Conservation (phyloP, 2,888 invertebrate species). For the Campaea margaritaria region DNA sequence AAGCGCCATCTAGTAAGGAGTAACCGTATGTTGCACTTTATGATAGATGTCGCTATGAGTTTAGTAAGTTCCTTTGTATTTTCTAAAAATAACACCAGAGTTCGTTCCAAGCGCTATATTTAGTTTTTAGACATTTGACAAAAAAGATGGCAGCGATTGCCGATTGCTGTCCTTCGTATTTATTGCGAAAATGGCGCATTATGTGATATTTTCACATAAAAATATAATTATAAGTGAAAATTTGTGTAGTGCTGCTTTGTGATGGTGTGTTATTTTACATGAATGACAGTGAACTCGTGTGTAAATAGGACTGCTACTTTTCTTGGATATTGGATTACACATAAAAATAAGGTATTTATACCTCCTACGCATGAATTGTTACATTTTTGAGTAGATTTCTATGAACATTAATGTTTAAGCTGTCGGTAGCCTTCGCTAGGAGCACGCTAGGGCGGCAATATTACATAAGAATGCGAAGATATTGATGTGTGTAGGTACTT, state of each 20-base stretch:
- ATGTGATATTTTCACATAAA: constrained; percentile 82
- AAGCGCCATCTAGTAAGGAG: constrained; percentile 53
- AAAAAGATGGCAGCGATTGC: constrained; percentile 85
- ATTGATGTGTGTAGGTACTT: constrained; percentile 40
- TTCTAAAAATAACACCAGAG: constrained; percentile 85
- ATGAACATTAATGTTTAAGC: constrained; percentile 35
- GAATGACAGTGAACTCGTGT: constrained; percentile 80
- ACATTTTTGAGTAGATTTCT: constrained; percentile 45
- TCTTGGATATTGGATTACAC: constrained; percentile 85
- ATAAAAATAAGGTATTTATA: constrained; percentile 81
- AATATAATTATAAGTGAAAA: constrained; percentile 79
- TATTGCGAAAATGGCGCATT: constrained; percentile 84
- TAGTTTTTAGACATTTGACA: constrained; percentile 85
- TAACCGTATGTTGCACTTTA: background rate
- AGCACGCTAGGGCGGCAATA: constrained; percentile 53
- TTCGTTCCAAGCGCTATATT: constrained; percentile 84
- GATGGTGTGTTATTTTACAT: constrained; percentile 79
- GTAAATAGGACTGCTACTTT: constrained; percentile 79
- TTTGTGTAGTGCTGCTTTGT: constrained; percentile 82
- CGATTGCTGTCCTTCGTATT: constrained; percentile 81
- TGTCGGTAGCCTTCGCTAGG: constrained; percentile 28
- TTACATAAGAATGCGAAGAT: constrained; percentile 75
- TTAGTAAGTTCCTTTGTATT: constrained; percentile 59
- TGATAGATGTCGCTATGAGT: constrained; percentile 64
- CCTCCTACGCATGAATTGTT: constrained; percentile 71